Conservation (phyloP, 2,113 vertebrate genomes). For the Perccottus glenii region DNA sequence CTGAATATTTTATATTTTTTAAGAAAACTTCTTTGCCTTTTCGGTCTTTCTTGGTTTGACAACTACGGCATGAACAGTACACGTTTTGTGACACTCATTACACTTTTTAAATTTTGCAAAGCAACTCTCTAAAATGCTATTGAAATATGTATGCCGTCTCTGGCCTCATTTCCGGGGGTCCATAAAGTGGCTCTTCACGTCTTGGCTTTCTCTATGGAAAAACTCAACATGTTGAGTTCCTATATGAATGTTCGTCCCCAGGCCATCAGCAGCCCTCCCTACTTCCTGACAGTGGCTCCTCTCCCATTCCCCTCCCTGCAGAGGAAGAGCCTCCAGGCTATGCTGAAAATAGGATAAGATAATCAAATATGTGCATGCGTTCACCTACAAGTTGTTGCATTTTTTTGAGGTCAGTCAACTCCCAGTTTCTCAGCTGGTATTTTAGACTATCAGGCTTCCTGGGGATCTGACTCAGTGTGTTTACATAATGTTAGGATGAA, state of each 20-base stretch:
- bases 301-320: slow-evolving; percentile 47
- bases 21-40: slow-evolving; percentile 25
- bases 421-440: slow-evolving; percentile 30
- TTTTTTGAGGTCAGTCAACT: slow-evolving; percentile 50
- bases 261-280: slow-evolving; percentile 51
- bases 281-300: slow-evolving; percentile 46
- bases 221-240: slow-evolving; percentile 61
- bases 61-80: background rate
- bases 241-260: slow-evolving; percentile 57
- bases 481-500: background rate
- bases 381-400: slow-evolving; percentile 51
- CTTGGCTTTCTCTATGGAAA: slow-evolving; percentile 46
- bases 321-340: slow-evolving; percentile 50
- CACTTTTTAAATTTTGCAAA: slow-evolving; percentile 54
- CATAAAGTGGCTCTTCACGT: slow-evolving; percentile 43
- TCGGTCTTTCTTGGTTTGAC: slow-evolving; percentile 25
- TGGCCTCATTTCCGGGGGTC: slow-evolving; percentile 55
- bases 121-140: slow-evolving; percentile 48
- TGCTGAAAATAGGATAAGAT: slow-evolving; percentile 70
- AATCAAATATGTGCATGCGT: slow-evolving; percentile 64
- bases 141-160: slow-evolving; percentile 66
- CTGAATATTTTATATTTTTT: slow-evolving; percentile 55
- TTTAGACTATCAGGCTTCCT: slow-evolving; percentile 21
- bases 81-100: slow-evolving; percentile 47
- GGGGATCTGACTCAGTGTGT: slow-evolving; percentile 10